Evolutionary conservation across 2,888 invertebrate genomes (phyloP), one percentile per base, ranked within the genome.

Genomic region (Trimorus sp.): DNA sequence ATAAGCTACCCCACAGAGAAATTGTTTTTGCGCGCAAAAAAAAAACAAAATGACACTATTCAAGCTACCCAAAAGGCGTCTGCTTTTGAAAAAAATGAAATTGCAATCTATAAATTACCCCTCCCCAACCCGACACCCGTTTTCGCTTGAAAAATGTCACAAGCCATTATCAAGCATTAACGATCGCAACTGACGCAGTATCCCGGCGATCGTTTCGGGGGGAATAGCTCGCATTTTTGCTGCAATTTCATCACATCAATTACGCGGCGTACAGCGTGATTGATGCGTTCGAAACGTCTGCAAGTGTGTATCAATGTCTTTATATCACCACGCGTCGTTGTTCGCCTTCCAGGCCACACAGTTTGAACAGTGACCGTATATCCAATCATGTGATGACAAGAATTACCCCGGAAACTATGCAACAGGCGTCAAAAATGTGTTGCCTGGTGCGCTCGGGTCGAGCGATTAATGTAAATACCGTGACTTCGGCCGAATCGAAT

Each of bases 281-380:
- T 76, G 68, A 68, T 76, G 16, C 45, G 54, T 48, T 60, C 65
- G 36, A 51, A 53, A 45, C 48, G 62, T 45, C 45, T 48, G 6
- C 54, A 60, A 60, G 68, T 60, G 45, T 76, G 54, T 68, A 68
- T 68, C 54, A 68, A 60, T 76, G 68, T 76, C 54, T 68, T 68
- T 68, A 53, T 53, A 68, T 54, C 45, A 76, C 48, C 59, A 76
- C 60, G 45, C 60, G 36, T 59, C 66, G 65, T 65, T 58, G 58
- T 53, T 66, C 54, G 62, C 14, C 59, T 45, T 51, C 37, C 38
- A 68, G 68, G 53, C 68, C 62, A 42, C 60, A 62, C 60, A 76
- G 68, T 69, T 69, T 76, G 48, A 76, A 42, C 54, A 69, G 69
- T 63, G 76, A 69, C 36, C 53, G 40, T 38, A 60, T 56, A 69